phyloP scores from a whole-genome alignment of 2,113 vertebrate genomes.

The Triplophysa tibetana region DNA sequence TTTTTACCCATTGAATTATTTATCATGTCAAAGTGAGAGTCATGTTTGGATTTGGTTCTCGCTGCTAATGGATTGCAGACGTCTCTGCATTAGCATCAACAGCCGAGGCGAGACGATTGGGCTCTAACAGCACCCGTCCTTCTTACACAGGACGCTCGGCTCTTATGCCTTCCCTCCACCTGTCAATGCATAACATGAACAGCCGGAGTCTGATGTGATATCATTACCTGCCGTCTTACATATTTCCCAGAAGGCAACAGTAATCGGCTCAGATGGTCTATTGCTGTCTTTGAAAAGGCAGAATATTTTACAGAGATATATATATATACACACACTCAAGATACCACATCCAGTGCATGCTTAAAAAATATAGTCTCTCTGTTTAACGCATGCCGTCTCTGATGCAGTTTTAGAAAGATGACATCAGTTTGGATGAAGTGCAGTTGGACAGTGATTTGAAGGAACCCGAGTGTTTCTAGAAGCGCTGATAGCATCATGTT shows the following conservation, averaged over 20 bases:
- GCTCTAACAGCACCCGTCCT: slow-evolving; percentile 24
- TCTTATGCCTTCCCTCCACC: slow-evolving; percentile 22
- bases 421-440: neutral
- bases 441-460: slow-evolving; percentile 17
- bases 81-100: slow-evolving; percentile 24
- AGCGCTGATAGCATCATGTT: slow-evolving; percentile 16
- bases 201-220: neutral
- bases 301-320: neutral
- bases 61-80: slow-evolving; percentile 26
- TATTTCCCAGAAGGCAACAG: slow-evolving; percentile 1
- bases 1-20: slow-evolving; percentile 22
- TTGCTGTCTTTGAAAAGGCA: neutral
- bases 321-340: too few relatives aligned
- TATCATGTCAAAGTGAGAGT: slow-evolving; percentile 31
- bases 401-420: slow-evolving; percentile 1
- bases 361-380: neutral
- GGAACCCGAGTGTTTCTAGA: slow-evolving; percentile 7
- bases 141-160: neutral
- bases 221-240: slow-evolving; percentile 30
- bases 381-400: neutral
- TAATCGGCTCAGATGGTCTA: neutral
- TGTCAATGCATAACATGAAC: slow-evolving; percentile 16
- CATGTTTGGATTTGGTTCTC: slow-evolving; percentile 21
- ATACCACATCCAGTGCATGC: too few relatives aligned
- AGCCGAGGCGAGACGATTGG: slow-evolving; percentile 1